phyloP scores from a whole-genome alignment of 1,140 invertebrate species.

The Drosophila pectinifera region DNA sequence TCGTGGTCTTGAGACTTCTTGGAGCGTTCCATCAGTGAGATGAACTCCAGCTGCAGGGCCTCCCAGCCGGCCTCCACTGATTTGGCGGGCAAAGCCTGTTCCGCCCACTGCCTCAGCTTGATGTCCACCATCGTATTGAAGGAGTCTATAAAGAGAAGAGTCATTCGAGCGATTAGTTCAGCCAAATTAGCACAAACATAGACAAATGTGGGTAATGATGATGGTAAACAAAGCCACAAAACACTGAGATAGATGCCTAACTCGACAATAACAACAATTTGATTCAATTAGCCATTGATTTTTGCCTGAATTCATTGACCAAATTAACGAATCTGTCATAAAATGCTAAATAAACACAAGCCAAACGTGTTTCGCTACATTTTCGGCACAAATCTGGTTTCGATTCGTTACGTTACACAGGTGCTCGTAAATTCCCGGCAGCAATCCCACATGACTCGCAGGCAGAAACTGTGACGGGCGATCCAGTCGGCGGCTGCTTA shows the following conservation, averaged over 20 bases:
- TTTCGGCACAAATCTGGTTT: slow-evolving; percentile 46
- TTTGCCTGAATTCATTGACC: slow-evolving; percentile 52
- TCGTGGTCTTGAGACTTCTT: slow-evolving; percentile 92
- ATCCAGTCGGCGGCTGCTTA: slow-evolving; percentile 32
- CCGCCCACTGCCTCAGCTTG: slow-evolving; percentile 97
- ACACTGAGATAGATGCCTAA: slow-evolving; percentile 28
- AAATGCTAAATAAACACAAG: slow-evolving; percentile 39
- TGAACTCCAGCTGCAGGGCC: slow-evolving; percentile 94
- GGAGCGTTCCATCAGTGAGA: slow-evolving; percentile 91
- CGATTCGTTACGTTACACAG: slow-evolving; percentile 35
- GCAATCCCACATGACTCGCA: slow-evolving; percentile 44
- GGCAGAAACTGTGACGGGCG: slow-evolving; percentile 26
- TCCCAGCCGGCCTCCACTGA: slow-evolving; percentile 94
- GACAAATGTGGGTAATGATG: slow-evolving; percentile 42
- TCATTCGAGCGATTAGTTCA: slow-evolving; percentile 11
- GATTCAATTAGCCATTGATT: slow-evolving; percentile 48
- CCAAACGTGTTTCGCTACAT: slow-evolving; percentile 55
- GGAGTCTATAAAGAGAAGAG: slow-evolving; percentile 87
- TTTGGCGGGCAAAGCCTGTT: slow-evolving; percentile 93
- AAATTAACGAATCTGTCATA: slow-evolving; percentile 65
- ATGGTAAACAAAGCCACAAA: slow-evolving; percentile 57
- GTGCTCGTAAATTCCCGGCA: slow-evolving; percentile 66
- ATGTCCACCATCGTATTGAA: slow-evolving; percentile 99
- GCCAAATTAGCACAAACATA: not conserved
- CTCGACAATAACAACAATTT: slow-evolving; percentile 39